Conservation (phyloP, 2,888 invertebrate species). For the Stenoptilia bipunctidactyla region DNA sequence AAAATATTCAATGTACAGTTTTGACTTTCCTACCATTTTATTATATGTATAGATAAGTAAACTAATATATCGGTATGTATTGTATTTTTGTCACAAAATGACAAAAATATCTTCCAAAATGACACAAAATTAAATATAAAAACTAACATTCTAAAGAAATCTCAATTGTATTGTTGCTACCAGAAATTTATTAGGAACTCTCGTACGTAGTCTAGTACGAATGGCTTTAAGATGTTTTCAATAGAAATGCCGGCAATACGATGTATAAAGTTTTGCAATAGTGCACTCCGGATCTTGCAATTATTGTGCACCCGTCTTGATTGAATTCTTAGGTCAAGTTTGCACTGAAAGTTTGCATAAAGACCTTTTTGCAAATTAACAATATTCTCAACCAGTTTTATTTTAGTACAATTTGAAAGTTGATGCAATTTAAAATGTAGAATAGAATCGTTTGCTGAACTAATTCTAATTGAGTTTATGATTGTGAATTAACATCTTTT, state of each 20-base stretch:
- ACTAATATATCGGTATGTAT: no score
- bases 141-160: no score
- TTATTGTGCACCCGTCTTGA: constrained; percentile 58
- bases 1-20: no score
- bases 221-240: constrained; percentile 59
- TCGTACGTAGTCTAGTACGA: constrained; percentile 19
- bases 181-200: no score
- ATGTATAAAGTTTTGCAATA: constrained; percentile 55
- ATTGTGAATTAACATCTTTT: neutral
- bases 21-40: no score
- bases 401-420: constrained; percentile 1
- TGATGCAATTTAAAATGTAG: constrained; percentile 1
- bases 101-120: no score
- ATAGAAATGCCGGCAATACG: constrained; percentile 54
- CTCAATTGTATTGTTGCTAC: neutral
- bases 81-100: no score
- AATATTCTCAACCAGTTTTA: constrained; percentile 27
- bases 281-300: constrained; percentile 49
- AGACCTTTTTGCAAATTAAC: constrained; percentile 48
- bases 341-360: constrained; percentile 52
- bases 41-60: no score
- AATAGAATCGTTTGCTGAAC: neutral
- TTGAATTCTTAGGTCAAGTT: constrained; percentile 65
- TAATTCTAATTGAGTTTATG: neutral
- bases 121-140: no score